phyloP scores from a whole-genome alignment of 2,888 invertebrate genomes.

The Neocrepidodera transversa region DNA sequence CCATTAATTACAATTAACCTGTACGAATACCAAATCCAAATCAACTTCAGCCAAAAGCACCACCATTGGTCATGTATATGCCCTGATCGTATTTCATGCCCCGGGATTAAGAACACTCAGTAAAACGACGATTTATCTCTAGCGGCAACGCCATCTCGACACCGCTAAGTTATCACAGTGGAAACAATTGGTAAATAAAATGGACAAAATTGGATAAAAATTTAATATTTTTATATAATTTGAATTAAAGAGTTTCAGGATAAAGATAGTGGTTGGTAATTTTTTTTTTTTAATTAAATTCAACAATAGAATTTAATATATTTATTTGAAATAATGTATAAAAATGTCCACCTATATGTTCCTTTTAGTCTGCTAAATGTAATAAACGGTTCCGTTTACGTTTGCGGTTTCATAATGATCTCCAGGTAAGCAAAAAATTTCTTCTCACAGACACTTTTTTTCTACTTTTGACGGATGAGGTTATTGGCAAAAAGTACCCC shows the following conservation, averaged over 20 bases:
- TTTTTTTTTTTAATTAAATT: no score
- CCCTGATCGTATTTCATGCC: neutral
- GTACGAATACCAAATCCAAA: neutral
- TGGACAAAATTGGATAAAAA: neutral
- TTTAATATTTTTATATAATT: no score
- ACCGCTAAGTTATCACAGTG: neutral
- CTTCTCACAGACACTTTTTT: constrained; percentile 2
- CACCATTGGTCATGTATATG: neutral
- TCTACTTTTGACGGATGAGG: constrained; percentile 7
- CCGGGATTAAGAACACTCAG: constrained; percentile 6
- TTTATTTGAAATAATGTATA: no score
- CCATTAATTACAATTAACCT: neutral
- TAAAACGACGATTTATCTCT: constrained; percentile 8
- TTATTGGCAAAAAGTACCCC: constrained; percentile 12
- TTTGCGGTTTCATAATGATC: constrained; percentile 17
- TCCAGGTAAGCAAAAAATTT: constrained; percentile 15
- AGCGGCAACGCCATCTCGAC: neutral
- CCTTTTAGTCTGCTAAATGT: no score
- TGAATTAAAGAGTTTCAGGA: no score
- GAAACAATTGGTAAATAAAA: neutral
- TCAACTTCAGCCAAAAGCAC: neutral
- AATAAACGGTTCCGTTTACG: constrained; percentile 18
- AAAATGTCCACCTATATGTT: no score
- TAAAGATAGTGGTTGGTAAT: no score
- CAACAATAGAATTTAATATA: no score